Percentiles rank a stretch among this genome's conserved stretches.
Evolutionary conservation across 2,888 invertebrate species (phyloP).

Genomic region (Heteromurus nitidus): DNA sequence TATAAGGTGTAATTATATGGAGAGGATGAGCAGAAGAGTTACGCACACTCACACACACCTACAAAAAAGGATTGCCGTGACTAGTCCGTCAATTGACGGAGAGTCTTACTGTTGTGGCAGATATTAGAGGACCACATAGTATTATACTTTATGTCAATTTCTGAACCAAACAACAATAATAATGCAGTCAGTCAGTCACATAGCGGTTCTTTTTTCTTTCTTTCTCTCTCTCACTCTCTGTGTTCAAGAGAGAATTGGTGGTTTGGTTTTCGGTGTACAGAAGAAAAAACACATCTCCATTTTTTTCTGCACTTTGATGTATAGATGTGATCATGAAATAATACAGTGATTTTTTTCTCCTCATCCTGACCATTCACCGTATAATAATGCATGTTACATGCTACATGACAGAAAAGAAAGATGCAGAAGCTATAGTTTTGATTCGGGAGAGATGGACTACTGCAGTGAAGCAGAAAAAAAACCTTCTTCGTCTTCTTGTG

Average conservation of each 20-base stretch:
- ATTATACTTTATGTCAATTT: constrained; percentile 3
- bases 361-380: constrained; percentile 14
- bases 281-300: constrained; percentile 9
- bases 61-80: constrained; percentile 27
- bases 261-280: background rate
- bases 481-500: too few species aligned
- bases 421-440: constrained; percentile 54
- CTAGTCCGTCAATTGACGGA: background rate
- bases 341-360: background rate
- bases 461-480: background rate
- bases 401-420: constrained; percentile 51
- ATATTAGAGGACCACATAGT: too few species aligned
- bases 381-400: constrained; percentile 3
- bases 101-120: background rate
- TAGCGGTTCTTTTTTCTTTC: constrained; percentile 46
- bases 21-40: background rate
- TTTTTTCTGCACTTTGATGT: constrained; percentile 32
- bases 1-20: background rate
- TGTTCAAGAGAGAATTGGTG: too few species aligned
- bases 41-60: too few species aligned
- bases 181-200: constrained; percentile 54
- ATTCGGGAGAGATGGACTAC: constrained; percentile 2
- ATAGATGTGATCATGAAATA: constrained; percentile 25
- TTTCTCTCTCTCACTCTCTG: constrained; percentile 41
- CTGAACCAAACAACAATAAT: constrained; percentile 15